A percentile compares a stretch with the other conserved stretches of the same genome.
Evolutionary conservation across 2,113 vertebrate genomes (phyloP).

Genomic region (Deroptyus accipitrinus): DNA sequence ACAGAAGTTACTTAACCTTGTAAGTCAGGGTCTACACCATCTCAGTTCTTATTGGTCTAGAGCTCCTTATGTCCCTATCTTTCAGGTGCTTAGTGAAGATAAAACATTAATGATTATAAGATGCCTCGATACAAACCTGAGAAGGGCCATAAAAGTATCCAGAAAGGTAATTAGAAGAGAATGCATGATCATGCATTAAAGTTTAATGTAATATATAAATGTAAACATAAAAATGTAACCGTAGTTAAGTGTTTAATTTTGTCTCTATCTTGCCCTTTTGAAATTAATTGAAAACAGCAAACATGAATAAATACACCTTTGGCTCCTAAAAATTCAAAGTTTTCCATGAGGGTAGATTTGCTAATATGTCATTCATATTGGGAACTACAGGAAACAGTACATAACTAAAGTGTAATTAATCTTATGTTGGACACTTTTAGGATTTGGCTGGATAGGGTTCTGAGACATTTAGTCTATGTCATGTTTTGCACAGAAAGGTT

Average conservation of each 20-base stretch:
- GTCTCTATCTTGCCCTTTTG: neutral
- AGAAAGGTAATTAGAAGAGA: neutral
- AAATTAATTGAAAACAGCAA: neutral
- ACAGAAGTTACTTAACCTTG: neutral
- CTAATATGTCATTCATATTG: neutral
- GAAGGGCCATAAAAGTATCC: neutral
- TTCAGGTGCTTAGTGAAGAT: neutral
- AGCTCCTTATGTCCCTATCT: neutral
- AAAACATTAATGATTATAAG: slow-evolving; percentile 25
- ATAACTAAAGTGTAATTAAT: neutral
- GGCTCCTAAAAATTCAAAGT: neutral
- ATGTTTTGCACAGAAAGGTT: neutral
- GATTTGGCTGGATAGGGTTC: neutral
- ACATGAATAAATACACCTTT: neutral
- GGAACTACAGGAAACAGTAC: neutral
- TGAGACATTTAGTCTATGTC: neutral
- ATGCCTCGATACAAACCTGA: neutral
- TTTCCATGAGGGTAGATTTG: neutral
- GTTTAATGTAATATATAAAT: neutral
- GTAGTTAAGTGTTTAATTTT: neutral
- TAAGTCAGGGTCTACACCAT: neutral
- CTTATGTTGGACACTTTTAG: neutral
- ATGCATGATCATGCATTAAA: neutral
- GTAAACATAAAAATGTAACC: slow-evolving; percentile 6
- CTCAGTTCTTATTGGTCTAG: neutral